Conservation (phyloP, 2,888 invertebrate genomes). For the Suillia variegata region DNA sequence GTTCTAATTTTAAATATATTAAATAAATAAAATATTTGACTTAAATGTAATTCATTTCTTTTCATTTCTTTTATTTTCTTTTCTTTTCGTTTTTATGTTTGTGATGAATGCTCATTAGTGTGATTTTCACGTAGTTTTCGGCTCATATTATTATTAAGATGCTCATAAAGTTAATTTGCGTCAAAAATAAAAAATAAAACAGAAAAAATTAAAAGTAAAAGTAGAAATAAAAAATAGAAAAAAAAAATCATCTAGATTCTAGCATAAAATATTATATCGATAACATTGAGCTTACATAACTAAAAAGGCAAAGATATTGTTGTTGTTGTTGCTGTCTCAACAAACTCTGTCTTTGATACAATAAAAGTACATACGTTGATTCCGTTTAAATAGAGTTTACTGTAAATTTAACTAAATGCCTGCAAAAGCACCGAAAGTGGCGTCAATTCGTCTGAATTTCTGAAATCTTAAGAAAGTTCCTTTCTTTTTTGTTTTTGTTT, state of each 20-base stretch:
- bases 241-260: neutral
- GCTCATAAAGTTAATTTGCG: neutral
- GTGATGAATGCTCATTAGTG: constrained; percentile 20
- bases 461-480: no score
- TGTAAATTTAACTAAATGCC: constrained; percentile 32
- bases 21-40: constrained; percentile 25
- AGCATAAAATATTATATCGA: neutral
- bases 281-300: neutral
- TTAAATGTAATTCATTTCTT: constrained; percentile 13
- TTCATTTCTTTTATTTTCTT: neutral
- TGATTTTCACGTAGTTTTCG: constrained; percentile 2
- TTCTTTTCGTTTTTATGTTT: neutral
- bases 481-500: no score
- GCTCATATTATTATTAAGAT: neutral
- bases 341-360: neutral
- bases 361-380: neutral
- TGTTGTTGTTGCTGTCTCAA: no score
- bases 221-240: neutral
- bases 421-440: constrained; percentile 29
- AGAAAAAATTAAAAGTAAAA: neutral
- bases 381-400: neutral
- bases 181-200: constrained; percentile 8
- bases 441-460: neutral
- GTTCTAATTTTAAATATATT: constrained; percentile 9
- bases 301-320: neutral